These are phyloP conservation scores for Dicyrtoma fusca DNA, from an alignment of 2,888 invertebrate genomes.

Conservation along the genomic window DNA sequence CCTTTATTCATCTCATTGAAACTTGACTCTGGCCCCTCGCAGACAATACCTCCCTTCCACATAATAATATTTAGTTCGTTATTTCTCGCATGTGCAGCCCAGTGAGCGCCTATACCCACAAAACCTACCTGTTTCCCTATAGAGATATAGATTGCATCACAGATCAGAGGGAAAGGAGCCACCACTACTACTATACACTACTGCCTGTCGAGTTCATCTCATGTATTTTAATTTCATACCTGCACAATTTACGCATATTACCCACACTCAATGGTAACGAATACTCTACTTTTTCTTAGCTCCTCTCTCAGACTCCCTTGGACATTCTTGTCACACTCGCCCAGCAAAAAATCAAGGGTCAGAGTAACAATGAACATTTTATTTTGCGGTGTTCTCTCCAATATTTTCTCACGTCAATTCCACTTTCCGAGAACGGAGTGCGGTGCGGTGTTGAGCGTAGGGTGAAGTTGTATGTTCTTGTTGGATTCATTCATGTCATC, in stretches of 20 bases:
- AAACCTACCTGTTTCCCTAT: background rate
- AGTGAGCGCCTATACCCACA: too few relatives aligned
- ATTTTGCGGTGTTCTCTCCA: constrained; percentile 21
- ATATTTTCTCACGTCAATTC: constrained; percentile 21
- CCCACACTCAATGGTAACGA: constrained; percentile 12
- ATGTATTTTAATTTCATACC: constrained; percentile 31
- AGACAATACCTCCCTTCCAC: background rate
- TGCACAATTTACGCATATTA: constrained; percentile 30
- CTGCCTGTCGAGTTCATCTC: constrained; percentile 26
- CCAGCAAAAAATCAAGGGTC: constrained; percentile 27
- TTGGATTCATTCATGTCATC: too few relatives aligned
- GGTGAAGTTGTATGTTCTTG: background rate
- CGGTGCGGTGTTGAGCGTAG: background rate
- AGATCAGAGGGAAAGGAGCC: too few relatives aligned
- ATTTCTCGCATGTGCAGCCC: too few relatives aligned
- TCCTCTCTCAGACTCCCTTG: constrained; percentile 8
- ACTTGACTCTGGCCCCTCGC: constrained; percentile 33
- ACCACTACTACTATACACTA: background rate
- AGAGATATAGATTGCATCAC: background rate
- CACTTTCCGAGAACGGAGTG: too few relatives aligned
- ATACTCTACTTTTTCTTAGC: constrained; percentile 18
- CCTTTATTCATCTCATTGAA: constrained; percentile 27
- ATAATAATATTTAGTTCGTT: too few relatives aligned
- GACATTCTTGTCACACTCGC: constrained; percentile 33
- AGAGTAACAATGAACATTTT: constrained; percentile 14